Conservation (phyloP, 2,113 vertebrate species). For the Desmodus rotundus region DNA sequence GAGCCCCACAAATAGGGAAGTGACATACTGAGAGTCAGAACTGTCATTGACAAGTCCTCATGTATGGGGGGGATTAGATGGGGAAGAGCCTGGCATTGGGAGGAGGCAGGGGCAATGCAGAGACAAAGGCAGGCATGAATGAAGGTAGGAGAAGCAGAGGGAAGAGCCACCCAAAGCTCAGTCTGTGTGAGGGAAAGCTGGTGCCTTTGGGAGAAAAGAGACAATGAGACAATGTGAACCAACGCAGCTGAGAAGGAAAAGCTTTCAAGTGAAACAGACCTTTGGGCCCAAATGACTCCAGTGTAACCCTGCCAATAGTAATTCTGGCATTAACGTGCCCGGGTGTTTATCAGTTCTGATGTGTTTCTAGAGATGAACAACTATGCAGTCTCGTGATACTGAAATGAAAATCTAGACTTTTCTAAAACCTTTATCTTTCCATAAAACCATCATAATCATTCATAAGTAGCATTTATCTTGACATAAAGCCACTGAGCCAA, state of each 20-base stretch:
- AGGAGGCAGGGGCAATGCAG: background rate
- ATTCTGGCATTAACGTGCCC: background rate
- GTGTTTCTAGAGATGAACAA: background rate
- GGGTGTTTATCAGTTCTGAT: background rate
- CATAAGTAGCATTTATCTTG: background rate
- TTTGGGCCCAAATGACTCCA: background rate
- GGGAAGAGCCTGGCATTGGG: background rate
- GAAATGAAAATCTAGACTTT: background rate
- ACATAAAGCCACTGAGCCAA: background rate
- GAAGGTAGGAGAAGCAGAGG: background rate
- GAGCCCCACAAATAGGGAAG: background rate
- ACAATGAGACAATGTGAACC: background rate
- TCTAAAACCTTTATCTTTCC: background rate
- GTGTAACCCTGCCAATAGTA: background rate
- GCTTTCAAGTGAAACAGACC: background rate
- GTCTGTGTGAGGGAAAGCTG: background rate
- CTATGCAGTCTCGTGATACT: background rate
- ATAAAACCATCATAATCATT: background rate
- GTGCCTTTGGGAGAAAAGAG: background rate
- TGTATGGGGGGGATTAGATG: no score
- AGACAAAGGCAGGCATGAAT: background rate
- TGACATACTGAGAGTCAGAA: background rate
- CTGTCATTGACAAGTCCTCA: background rate
- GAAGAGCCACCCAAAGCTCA: no score
- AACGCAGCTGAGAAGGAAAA: background rate